Percentiles rank a stretch among this genome's conserved stretches.
These are phyloP conservation scores for Chionodraco myersi DNA, from an alignment of 2,113 vertebrate species.

Conservation along the genomic window DNA sequence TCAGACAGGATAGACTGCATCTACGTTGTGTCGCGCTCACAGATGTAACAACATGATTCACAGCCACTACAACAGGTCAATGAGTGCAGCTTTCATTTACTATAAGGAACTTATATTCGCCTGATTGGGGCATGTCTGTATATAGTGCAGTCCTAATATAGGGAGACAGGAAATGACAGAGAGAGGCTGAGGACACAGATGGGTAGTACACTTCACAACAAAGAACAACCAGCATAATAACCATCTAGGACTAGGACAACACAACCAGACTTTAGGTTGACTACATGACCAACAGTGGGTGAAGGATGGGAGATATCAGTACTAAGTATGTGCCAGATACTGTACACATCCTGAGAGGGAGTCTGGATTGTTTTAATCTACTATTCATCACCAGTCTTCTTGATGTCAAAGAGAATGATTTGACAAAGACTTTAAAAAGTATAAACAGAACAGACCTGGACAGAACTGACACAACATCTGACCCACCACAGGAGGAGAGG, in stretches of 20 bases:
- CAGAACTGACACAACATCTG: constrained; percentile 86
- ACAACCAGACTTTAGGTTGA: constrained; percentile 62
- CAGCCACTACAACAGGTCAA: no score
- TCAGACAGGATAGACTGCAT: no score
- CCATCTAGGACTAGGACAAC: constrained; percentile 52
- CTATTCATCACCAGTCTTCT: not conserved
- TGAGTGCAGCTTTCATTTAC: not conserved
- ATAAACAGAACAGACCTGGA: constrained; percentile 71
- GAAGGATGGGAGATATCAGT: constrained; percentile 71
- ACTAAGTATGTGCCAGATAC: constrained; percentile 83
- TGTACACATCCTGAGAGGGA: constrained; percentile 86
- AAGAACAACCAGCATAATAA: constrained; percentile 72
- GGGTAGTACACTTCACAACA: constrained; percentile 73
- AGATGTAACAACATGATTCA: no score
- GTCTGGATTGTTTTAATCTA: constrained; percentile 39
- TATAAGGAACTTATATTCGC: not conserved
- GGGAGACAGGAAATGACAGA: constrained; percentile 13
- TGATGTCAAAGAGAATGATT: not conserved
- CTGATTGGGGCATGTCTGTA: not conserved
- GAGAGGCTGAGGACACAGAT: constrained; percentile 53
- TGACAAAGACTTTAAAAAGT: constrained; percentile 3
- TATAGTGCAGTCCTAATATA: constrained; percentile 46
- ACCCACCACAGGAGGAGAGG: constrained; percentile 44
- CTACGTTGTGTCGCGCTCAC: no score
- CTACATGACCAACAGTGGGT: constrained; percentile 28